Evolutionary conservation across 2,113 vertebrate genomes (phyloP).

Genomic region (Hippocampus zosterae): DNA sequence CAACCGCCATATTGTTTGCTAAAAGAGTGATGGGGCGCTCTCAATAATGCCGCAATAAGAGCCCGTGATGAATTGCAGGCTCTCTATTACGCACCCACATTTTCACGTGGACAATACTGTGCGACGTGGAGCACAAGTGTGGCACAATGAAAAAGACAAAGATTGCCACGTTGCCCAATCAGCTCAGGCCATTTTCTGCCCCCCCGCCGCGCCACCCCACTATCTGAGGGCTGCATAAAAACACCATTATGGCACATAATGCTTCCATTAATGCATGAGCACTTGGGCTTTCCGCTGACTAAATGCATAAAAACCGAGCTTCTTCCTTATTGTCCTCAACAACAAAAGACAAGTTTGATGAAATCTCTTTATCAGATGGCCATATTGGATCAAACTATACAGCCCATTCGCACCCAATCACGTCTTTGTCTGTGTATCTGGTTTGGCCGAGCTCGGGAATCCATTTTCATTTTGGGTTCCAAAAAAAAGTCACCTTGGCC

Average conservation of each 20-base stretch:
- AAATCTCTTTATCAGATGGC: not conserved
- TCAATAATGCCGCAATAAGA: not conserved
- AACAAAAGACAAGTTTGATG: not conserved
- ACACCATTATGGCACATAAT: not conserved
- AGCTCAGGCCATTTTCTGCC: not conserved
- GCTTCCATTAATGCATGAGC: not conserved
- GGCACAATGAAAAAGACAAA: not conserved
- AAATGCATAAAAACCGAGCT: not conserved
- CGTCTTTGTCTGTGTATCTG: no score
- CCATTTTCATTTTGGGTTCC: no score
- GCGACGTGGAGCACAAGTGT: not conserved
- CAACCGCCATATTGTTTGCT: slow-evolving; percentile 1
- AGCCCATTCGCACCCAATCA: no score
- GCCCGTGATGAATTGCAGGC: not conserved
- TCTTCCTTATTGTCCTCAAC: not conserved
- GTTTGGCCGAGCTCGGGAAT: no score
- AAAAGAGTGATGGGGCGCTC: not conserved
- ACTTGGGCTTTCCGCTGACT: not conserved
- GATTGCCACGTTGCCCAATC: not conserved
- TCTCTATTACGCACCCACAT: not conserved
- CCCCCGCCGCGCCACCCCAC: no score
- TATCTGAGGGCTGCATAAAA: not conserved
- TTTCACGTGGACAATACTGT: not conserved
- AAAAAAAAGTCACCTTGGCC: no score
- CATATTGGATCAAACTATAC: not conserved